Conservation (phyloP, 2,888 invertebrate genomes). For the Drosophila koepferae region DNA sequence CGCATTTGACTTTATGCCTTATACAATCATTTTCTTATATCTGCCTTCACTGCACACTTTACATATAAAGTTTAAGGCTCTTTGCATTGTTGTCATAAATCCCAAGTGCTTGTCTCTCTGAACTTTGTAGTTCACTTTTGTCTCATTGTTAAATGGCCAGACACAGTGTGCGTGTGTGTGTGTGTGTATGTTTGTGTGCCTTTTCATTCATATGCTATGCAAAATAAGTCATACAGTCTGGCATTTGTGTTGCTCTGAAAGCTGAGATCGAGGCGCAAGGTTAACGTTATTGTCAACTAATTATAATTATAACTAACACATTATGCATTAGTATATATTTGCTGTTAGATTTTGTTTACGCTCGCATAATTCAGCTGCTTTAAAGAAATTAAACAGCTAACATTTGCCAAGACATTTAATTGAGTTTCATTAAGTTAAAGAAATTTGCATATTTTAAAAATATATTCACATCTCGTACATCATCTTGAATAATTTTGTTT, state of each 20-base stretch:
- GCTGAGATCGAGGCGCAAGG: conserved; percentile 72
- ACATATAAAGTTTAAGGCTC: conserved; percentile 69
- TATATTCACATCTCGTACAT: neutral
- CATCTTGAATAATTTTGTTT: neutral
- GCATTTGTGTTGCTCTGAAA: conserved; percentile 52
- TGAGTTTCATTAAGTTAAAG: neutral
- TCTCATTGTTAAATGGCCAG: conserved; percentile 54
- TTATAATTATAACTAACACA: conserved; percentile 61
- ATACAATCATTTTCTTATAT: conserved; percentile 27
- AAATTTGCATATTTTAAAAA: neutral
- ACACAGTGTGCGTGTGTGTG: conserved; percentile 18
- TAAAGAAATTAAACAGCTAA: conserved; percentile 3
- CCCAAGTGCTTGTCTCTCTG: conserved; percentile 64
- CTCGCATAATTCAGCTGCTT: conserved; percentile 27
- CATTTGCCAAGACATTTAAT: neutral
- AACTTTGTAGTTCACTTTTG: conserved; percentile 59
- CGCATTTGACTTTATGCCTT: conserved; percentile 38
- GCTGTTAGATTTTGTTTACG: conserved; percentile 21
- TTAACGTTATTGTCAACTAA: conserved; percentile 75
- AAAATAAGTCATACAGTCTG: conserved; percentile 56
- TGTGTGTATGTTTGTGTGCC: conserved; percentile 29
- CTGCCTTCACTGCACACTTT: conserved; percentile 17
- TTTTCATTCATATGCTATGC: conserved; percentile 68
- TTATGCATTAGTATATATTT: conserved; percentile 36
- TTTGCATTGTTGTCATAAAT: conserved; percentile 59